Percentiles rank a stretch among this genome's conserved stretches.
Conservation (phyloP, 2,113 vertebrate genomes). For the Zosterops pallidus region DNA sequence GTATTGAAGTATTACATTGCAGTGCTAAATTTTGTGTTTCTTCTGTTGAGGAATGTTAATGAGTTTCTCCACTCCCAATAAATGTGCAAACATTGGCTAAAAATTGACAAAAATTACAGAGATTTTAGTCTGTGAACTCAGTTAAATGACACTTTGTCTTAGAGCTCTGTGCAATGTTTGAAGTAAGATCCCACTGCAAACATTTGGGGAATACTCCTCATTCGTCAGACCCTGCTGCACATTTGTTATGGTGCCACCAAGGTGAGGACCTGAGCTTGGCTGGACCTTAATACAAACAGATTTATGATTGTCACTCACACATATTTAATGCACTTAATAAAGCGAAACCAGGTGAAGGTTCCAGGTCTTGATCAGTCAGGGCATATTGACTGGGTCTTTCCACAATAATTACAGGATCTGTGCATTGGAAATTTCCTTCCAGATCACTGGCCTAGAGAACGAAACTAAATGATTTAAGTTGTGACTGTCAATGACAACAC, state of each 20-base stretch:
- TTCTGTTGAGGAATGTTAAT: background rate
- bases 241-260: accelerated
- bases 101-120: background rate
- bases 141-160: background rate
- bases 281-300: background rate
- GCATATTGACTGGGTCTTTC: accelerated
- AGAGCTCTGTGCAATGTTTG: background rate
- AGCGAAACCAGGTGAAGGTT: background rate
- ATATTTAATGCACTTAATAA: background rate
- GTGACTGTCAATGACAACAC: background rate
- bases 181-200: background rate
- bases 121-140: background rate
- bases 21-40: background rate
- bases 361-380: background rate
- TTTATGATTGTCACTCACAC: background rate
- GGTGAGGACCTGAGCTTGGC: background rate
- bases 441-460: background rate
- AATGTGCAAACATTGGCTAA: background rate
- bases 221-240: background rate
- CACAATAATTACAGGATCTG: background rate
- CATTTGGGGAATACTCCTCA: background rate
- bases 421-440: background rate
- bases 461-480: background rate
- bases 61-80: background rate
- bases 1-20: background rate